Evolutionary conservation across 2,113 vertebrate species (phyloP).

Genomic region (Chascanopsetta lugubris): DNA sequence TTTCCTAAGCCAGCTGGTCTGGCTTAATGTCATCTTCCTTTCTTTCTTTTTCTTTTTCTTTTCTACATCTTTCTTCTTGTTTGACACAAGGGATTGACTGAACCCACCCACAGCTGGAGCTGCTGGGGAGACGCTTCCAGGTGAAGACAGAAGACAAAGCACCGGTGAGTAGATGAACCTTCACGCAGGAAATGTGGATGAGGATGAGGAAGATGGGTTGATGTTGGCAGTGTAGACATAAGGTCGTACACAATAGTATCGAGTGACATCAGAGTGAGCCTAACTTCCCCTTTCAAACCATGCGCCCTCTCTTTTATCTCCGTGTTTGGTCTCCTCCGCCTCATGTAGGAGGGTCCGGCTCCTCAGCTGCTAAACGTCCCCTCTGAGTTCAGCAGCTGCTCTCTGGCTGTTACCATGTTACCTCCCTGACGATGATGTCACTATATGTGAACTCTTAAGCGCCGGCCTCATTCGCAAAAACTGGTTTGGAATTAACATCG

Average conservation of each 20-base stretch:
- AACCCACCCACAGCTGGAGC: slow-evolving; percentile 74
- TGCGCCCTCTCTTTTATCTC: background rate
- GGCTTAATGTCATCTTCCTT: slow-evolving; percentile 60
- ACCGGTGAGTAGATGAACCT: slow-evolving; percentile 49
- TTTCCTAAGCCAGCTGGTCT: slow-evolving; percentile 78
- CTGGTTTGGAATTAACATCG: too few species aligned
- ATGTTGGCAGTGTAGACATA: background rate
- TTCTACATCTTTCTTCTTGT: slow-evolving; percentile 41
- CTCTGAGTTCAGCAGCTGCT: background rate
- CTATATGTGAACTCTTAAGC: too few species aligned
- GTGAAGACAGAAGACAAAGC: slow-evolving; percentile 59
- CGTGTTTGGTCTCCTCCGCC: background rate
- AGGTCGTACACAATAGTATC: too few species aligned
- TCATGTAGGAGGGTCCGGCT: background rate
- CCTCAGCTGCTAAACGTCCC: background rate
- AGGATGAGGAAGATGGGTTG: background rate
- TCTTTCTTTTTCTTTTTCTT: slow-evolving; percentile 13
- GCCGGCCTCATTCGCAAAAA: too few species aligned
- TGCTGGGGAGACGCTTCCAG: slow-evolving; percentile 72
- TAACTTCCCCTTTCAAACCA: background rate
- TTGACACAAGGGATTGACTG: slow-evolving; percentile 63
- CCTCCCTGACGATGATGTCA: too few species aligned
- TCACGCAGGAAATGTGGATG: background rate
- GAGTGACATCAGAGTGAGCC: too few species aligned
- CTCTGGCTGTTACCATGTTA: too few species aligned